Conservation (phyloP, 2,113 vertebrate genomes). For the Sminthopsis crassicaudata region DNA sequence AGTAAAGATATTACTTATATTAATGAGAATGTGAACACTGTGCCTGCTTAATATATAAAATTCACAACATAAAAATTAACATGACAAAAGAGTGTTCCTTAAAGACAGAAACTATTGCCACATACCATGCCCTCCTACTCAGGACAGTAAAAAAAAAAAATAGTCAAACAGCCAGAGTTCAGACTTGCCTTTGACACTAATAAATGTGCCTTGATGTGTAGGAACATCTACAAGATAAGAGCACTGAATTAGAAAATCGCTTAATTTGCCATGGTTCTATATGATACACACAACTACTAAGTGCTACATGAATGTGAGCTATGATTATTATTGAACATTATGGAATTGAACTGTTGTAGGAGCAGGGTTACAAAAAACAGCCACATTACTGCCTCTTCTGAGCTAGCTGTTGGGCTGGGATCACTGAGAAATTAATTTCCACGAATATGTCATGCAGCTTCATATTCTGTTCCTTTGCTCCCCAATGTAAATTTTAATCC, state of each 20-base stretch:
- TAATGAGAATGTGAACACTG: neutral
- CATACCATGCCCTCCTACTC: neutral
- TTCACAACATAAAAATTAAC: neutral
- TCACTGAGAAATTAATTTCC: neutral
- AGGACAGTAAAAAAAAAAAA: neutral
- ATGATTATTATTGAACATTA: neutral
- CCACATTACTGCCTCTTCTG: neutral
- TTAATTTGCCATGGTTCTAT: neutral
- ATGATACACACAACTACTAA: neutral
- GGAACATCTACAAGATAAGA: neutral
- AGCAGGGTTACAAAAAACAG: neutral
- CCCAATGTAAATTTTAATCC: neutral
- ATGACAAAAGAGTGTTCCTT: neutral
- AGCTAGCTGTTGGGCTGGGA: neutral
- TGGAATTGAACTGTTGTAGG: neutral
- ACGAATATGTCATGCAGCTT: neutral
- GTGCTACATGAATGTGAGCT: neutral
- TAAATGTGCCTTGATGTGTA: neutral
- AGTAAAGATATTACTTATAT: neutral
- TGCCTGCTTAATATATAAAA: neutral
- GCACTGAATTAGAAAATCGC: neutral
- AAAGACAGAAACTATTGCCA: neutral
- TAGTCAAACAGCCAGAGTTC: neutral
- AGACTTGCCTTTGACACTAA: neutral
- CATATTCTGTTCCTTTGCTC: neutral